Base-by-base conservation (phyloP, 2,113 vertebrate genomes). In the Hirundichthys speculiger region DNA sequence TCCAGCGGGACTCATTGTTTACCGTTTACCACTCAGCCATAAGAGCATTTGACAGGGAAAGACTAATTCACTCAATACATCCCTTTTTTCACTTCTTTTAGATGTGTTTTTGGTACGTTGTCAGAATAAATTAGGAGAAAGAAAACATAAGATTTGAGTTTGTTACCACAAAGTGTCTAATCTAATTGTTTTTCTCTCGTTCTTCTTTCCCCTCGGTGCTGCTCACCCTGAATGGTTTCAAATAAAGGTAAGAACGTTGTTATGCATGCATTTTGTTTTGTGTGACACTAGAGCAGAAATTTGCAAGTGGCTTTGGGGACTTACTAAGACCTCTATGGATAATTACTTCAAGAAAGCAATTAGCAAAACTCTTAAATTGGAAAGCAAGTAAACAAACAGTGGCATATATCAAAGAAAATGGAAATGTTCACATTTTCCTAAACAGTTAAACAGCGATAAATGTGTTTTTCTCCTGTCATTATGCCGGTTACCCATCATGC, bases 171-270 rank as follows among this genome's bases (percentile, higher is more conserved):
- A 24, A 13, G 3, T 42, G 38, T 5, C 25, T 50, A 42, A 81
- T 84, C 55, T 84, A 75, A 87, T 79, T 47, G 7, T 49, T 21
- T 66, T 53, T 73, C 38, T 79, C 52, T 82, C 40, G 73, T 14
- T 85, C 46, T 77, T 18, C 15, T 34, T 46, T 58, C 3, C 25
- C 64, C 39, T 13, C 7, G 74, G 69, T 83, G 78, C 63, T 68
- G 46, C 38, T 79, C 40, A 41, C 53, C 57, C 12, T 53, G 65
- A 80, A 73, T 64, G 73, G 40, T 41, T 77, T 40, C 49, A 65
- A 79, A 85, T 75, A 72, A 89, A 90, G 89, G 89, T 90, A 89
- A 91, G 87, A 84, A 13, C 13, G 69, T 86, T 51, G 38, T 77
- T 56, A 68, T 86, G 75, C 72, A 73, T 86, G 80, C 40, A 22